Evolutionary conservation across 2,888 invertebrate species (phyloP), one percentile per base, ranked within the genome.

Genomic region (Drosophila formosana): DNA sequence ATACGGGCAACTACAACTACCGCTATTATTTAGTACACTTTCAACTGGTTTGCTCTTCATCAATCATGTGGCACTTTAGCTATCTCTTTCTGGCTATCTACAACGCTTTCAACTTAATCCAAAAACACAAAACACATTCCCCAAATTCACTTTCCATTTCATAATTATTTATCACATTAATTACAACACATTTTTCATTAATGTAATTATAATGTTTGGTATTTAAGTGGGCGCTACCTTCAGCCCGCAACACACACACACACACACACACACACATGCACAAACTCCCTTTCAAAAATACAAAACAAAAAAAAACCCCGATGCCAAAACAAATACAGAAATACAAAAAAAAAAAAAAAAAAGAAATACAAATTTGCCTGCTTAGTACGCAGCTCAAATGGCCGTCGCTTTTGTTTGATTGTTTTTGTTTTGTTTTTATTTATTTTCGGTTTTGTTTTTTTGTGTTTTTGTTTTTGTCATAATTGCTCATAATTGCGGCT

Each of bases 401-500:
- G 68, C 78, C 71, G 74, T 63, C 68, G 78, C 68, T 61, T 79
- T 72, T 66, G 47, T 78, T 77, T 76, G 46, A 60, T 68, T 69
- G 65, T 60, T 60, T 49, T 65, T 50, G 51, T 60, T 57, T 46
- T 50, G 41, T 53, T 58, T 52, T 34, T 37, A 23, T 57, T 53
- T 37, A 26, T 43, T 58, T 66, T 47, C 18, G 18, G 18, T 18
- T 65, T 45, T 57, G 51, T 60, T 62, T 28, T 1, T 53, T 53
- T 53, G 60, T 41, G 26, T 68, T 45, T 52, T 55, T 66, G 34
- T 69, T 56, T 57, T 70, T 67, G 67, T 83, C 78, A 60, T 72
- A 84, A 84, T 84, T 84, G 83, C 83, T 86, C 81, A 83, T 83
- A 83, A 86, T 87, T 87, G 81, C 78, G 89, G 82, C 83, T 80